phyloP scores from a whole-genome alignment of 2,113 vertebrate genomes.

The Platysternon megacephalum region DNA sequence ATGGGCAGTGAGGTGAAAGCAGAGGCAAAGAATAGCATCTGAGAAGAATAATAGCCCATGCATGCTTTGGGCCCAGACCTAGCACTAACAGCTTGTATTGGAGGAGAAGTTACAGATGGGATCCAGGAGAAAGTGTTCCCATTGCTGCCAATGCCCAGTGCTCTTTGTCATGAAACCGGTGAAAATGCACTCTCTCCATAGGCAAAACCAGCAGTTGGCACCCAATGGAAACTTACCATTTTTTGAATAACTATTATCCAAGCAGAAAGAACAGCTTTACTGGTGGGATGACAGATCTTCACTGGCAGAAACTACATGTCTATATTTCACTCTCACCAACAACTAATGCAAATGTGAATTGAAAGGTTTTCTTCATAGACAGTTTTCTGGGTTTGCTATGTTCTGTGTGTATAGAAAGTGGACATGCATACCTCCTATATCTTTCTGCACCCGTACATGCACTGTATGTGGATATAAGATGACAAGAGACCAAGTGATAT shows the following conservation, averaged over 20 bases:
- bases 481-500: rapidly evolving
- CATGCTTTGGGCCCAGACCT: rapidly evolving
- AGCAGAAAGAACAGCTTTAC: rapidly evolving
- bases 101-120: neutral
- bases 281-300: rapidly evolving
- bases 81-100: rapidly evolving
- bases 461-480: rapidly evolving
- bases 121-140: rapidly evolving
- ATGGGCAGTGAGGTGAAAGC: too few relatives aligned
- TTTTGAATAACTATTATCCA: neutral
- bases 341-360: neutral
- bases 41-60: neutral
- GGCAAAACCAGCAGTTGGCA: neutral
- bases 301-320: rapidly evolving
- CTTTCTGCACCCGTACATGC: rapidly evolving
- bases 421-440: neutral
- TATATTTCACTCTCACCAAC: rapidly evolving
- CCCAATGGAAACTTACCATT: neutral
- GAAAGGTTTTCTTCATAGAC: rapidly evolving
- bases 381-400: neutral
- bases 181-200: neutral
- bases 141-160: rapidly evolving
- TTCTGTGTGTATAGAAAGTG: neutral
- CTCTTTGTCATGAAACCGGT: rapidly evolving
- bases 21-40: neutral